phyloP scores from a whole-genome alignment of 2,888 invertebrate species.

The Eurois occulta region DNA sequence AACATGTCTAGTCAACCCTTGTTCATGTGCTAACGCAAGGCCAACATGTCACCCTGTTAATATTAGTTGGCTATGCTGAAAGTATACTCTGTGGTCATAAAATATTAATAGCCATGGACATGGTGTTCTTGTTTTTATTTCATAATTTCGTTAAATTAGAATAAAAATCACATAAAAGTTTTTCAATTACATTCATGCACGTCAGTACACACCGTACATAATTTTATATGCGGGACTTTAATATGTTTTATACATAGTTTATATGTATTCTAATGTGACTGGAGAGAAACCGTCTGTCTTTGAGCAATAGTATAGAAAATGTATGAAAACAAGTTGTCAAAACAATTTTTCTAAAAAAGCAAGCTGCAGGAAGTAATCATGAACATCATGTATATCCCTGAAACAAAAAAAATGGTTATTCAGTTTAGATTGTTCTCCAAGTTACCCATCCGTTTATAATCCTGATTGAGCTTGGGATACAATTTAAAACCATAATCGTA shows the following conservation, averaged over 20 bases:
- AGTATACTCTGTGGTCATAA: constrained; percentile 71
- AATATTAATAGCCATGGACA: constrained; percentile 75
- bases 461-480: constrained; percentile 38
- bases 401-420: constrained; percentile 3
- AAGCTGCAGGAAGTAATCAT: not conserved
- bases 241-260: not conserved
- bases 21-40: constrained; percentile 46
- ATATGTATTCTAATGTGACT: not conserved
- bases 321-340: not conserved
- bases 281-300: not conserved
- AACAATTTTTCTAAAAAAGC: not conserved
- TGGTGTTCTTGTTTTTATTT: constrained; percentile 71
- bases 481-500: constrained; percentile 47
- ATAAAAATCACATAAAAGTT: constrained; percentile 68
- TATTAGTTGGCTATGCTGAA: constrained; percentile 75
- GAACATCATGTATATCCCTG: too few species aligned
- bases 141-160: constrained; percentile 70
- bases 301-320: too few species aligned
- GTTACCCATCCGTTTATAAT: constrained; percentile 31
- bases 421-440: not conserved
- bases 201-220: constrained; percentile 49
- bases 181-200: constrained; percentile 69
- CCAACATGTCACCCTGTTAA: constrained; percentile 59
- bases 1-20: not conserved
- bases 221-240: constrained; percentile 24